Base-by-base conservation (phyloP, 2,113 vertebrate genomes). In the Toxotes jaculatrix region DNA sequence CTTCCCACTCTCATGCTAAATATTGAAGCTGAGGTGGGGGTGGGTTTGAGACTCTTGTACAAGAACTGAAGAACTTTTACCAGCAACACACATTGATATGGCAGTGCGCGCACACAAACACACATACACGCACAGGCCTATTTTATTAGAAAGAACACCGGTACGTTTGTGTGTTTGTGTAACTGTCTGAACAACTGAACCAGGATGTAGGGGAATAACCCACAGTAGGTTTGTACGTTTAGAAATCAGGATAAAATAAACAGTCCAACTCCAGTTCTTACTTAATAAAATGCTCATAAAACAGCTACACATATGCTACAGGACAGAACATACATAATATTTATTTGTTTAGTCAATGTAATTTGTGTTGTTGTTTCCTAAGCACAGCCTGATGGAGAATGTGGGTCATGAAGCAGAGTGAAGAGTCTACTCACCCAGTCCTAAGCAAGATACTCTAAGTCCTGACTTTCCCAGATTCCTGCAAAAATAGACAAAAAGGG, bases 381-480 rank as follows among this genome's bases (percentile, higher is more conserved):
- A 45, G 21, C 49, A 10, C 51, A 16, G 10, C 14, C 21, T 55
- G 12, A 43, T 60, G 23, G 8, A 63, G 3, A 69, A 21, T 13
- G 31, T 62, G 32, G 23, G 45, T 23, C 11, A 14, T 68, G 43
- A 57, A 23, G 45, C 17, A 40, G 40, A 72, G 27, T 59, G 38
- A 16, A 14, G 49, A 59, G 62, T 77, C 42, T 88, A 97, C 97
- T 98, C 91, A 98, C 97, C 97, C 36, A 98, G 88, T 79, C 97
- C 97, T 31, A 98, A 92, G 89, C 97, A 98, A 0, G 97, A 98
- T 74, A 98, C 97, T 93, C 97, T 92, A 83, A 98, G 96, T 92
- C 97, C 97, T 0, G 97, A 98, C 92, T 98, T 98, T 2, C 97
- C 97, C n/a, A 98, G 97, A 92, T 98, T 98, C 84, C 97, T 98